phyloP scores from a whole-genome alignment of 2,113 vertebrate species.

The Ceratotherium simum region DNA sequence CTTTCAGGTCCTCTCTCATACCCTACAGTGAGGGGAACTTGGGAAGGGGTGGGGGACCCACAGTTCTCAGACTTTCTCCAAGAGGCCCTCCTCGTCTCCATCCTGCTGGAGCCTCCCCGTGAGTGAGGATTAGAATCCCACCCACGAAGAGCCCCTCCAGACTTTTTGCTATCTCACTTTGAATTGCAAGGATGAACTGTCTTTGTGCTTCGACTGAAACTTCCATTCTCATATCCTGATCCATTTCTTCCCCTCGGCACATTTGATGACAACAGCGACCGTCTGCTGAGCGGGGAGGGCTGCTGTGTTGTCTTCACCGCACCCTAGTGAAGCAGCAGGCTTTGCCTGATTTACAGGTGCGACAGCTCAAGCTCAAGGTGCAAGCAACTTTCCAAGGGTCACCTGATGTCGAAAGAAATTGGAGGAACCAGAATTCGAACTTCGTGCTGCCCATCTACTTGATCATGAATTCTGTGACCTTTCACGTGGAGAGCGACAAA shows the following conservation, averaged over 20 bases:
- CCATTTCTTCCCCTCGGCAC: neutral
- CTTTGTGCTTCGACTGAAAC: neutral
- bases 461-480: neutral
- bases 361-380: neutral
- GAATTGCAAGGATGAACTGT: neutral
- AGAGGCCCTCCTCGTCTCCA: neutral
- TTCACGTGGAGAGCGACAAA: neutral
- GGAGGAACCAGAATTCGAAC: neutral
- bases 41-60: neutral
- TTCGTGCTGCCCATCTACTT: neutral
- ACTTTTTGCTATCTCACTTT: neutral
- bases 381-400: neutral
- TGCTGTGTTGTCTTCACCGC: no score
- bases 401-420: neutral
- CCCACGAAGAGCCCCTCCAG: neutral
- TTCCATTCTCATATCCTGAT: neutral
- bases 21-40: neutral
- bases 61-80: neutral
- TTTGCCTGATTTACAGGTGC: neutral
- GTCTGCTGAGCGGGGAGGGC: neutral
- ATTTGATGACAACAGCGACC: rapidly evolving
- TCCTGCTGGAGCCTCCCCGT: no score
- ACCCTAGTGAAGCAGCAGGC: neutral
- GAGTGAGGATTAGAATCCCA: neutral
- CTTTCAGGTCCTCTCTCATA: neutral